Percentiles rank a stretch among this genome's conserved stretches.
phyloP scores from a whole-genome alignment of 2,888 invertebrate genomes.

The Catocala nupta region DNA sequence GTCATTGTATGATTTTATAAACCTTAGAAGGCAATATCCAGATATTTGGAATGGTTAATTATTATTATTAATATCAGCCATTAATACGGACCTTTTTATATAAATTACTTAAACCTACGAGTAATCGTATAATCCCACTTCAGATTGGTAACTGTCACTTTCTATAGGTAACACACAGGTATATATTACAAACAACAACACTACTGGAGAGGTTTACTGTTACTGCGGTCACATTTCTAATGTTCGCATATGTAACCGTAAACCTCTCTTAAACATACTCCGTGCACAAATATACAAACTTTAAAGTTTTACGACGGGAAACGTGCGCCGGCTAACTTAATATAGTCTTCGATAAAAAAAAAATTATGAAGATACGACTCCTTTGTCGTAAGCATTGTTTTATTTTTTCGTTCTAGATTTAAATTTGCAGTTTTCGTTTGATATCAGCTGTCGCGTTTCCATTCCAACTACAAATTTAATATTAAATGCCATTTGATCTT shows the following conservation, averaged over 20 bases:
- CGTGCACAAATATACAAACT: conserved; percentile 14
- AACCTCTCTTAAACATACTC: conserved; percentile 7
- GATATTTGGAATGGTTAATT: too few relatives aligned
- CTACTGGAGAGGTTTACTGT: conserved; percentile 2
- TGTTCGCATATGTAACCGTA: conserved; percentile 27
- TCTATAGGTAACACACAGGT: background rate
- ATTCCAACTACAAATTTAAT: conserved; percentile 17
- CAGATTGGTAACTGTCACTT: background rate
- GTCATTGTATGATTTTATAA: too few relatives aligned
- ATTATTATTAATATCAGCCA: too few relatives aligned
- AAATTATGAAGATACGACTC: conserved; percentile 6
- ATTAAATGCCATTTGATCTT: conserved; percentile 25
- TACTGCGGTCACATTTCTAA: conserved; percentile 15
- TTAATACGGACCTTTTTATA: too few relatives aligned
- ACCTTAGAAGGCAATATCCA: too few relatives aligned
- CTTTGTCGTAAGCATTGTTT: conserved; percentile 23
- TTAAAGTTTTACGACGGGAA: conserved; percentile 42
- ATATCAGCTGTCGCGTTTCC: conserved; percentile 19
- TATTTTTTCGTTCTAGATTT: conserved; percentile 23
- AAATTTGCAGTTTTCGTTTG: conserved; percentile 26
- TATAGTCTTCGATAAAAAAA: conserved; percentile 41
- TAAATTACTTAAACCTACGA: background rate
- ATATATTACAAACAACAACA: conserved; percentile 7
- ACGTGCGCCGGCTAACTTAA: conserved; percentile 9
- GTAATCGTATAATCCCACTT: background rate